Evolutionary conservation across 2,113 vertebrate genomes (phyloP), one percentile per base, ranked within the genome.

Genomic region (Oceanodroma tethys): DNA sequence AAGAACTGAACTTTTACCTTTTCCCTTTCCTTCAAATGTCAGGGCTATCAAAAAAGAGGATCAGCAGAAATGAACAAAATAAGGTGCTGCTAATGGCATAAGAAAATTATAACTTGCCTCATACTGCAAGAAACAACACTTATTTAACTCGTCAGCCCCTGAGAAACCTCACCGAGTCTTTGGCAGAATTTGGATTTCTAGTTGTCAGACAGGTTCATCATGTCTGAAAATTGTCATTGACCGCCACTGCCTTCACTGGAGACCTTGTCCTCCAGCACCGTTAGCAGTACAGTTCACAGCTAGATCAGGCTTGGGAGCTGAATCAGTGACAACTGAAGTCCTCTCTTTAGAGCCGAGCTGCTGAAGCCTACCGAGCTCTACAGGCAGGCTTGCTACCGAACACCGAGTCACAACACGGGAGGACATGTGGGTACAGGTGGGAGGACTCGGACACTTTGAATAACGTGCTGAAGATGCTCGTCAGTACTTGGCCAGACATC

Each of bases 401-500:
- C 38, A 32, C 29, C 1, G 1, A 38, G 30, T 7, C 4, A 0
- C 4, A 5, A 2, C 11, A 5, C 0, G 13, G 27, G 12, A 17
- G 3, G 6, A 5, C 10, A 6, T 3, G 9, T 0, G n/a, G 23
- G 12, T 4, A 15, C 13, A 8, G 0, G 1, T 0, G 29, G 29
- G 10, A 19, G 15, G 2, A 1, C 26, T 13, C 48, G 0, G 0
- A 2, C 5, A 6, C 14, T 47, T 3, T 1, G 21, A 58, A 12
- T 1, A 16, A 8, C 5, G 45, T 0, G 30, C 68, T 42, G 15
- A 32, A 43, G 30, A 11, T 0, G 9, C 22, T 6, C 6, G 30
- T 8, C 60, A 17, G 19, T 4, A 9, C 50, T 50, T 0, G 7
- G 22, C 45, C 1, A 23, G 60, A 27, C 25, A 2, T 3, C 12